phyloP scores from a whole-genome alignment of 2,888 invertebrate species.

The Caenorhabditis sulstoni region DNA sequence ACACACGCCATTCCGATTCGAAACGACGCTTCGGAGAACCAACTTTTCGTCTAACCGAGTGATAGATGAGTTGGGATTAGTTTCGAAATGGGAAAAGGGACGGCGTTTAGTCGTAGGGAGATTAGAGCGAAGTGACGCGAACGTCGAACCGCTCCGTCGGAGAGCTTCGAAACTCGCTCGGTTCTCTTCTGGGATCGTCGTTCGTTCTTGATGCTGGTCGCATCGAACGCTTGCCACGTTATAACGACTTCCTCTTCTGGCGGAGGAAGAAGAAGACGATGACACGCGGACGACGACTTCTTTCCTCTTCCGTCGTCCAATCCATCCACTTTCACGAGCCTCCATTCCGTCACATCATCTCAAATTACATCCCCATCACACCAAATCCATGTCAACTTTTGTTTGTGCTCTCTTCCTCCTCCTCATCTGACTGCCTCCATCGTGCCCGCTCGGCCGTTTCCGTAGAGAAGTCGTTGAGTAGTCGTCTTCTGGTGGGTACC shows the following conservation, averaged over 20 bases:
- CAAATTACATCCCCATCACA: constrained; percentile 51
- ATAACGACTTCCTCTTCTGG: too few species aligned
- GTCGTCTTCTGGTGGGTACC: constrained; percentile 1
- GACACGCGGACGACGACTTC: constrained; percentile 7
- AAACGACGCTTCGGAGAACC: not conserved
- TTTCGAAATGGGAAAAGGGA: not conserved
- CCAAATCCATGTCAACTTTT: constrained; percentile 43
- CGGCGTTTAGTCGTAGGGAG: not conserved
- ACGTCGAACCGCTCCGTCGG: not conserved
- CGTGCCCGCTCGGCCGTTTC: not conserved
- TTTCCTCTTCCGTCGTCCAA: constrained; percentile 10
- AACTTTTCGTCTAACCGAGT: constrained; percentile 12
- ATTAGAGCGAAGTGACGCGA: not conserved
- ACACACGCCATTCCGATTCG: constrained; percentile 2
- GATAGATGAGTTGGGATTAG: constrained; percentile 17
- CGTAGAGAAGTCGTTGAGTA: not conserved
- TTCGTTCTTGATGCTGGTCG: too few species aligned
- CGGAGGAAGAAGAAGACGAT: not conserved
- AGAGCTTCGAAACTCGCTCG: too few species aligned
- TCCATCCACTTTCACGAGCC: constrained; percentile 36
- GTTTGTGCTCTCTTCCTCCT: constrained; percentile 20
- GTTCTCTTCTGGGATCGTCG: too few species aligned
- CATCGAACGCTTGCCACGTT: too few species aligned
- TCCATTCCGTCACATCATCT: constrained; percentile 53
- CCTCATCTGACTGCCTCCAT: too few species aligned